phyloP scores from a whole-genome alignment of 2,113 vertebrate species.

The Sphaerodactylus townsendi region DNA sequence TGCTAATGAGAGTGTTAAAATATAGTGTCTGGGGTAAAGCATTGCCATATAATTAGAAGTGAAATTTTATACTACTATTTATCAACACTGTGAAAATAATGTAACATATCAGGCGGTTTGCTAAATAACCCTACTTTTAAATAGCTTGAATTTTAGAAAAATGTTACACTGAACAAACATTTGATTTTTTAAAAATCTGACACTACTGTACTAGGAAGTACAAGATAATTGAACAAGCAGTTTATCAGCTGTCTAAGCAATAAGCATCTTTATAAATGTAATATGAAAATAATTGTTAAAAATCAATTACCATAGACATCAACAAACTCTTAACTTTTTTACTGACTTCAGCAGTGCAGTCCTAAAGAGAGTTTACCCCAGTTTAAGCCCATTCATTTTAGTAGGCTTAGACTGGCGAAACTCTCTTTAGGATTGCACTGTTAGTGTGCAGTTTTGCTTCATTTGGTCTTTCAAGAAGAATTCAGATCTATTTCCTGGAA shows the following conservation, averaged over 20 bases:
- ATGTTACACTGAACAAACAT: not conserved
- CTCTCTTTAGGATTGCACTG: too few species aligned
- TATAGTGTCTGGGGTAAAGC: conserved; percentile 34
- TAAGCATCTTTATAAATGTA: conserved; percentile 26
- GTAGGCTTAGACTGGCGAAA: too few species aligned
- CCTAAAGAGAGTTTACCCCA: too few species aligned
- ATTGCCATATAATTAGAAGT: conserved; percentile 21
- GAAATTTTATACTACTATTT: conserved; percentile 35
- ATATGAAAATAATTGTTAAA: conserved; percentile 10
- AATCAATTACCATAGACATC: conserved; percentile 2
- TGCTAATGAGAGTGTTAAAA: conserved; percentile 60
- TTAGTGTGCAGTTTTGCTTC: not conserved
- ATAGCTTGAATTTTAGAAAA: conserved; percentile 13
- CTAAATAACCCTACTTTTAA: conserved; percentile 7
- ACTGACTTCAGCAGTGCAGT: too few species aligned
- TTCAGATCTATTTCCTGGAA: not conserved
- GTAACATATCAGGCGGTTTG: conserved; percentile 35
- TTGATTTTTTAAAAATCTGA: conserved; percentile 11
- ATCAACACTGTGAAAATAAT: conserved; percentile 20
- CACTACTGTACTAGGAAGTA: conserved; percentile 13
- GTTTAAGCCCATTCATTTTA: too few species aligned
- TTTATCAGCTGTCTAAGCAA: conserved; percentile 20
- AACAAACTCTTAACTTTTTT: not conserved
- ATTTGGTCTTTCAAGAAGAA: conserved; percentile 28
- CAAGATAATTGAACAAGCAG: conserved; percentile 18